These are phyloP conservation scores for Pan troglodytes DNA, from an alignment of 2,113 vertebrate genomes.

Conservation along the genomic window NHGRI_mPanTro3-v2.1_pri NC_072415.2:71120001-71120500, in stretches of 20 bases:
- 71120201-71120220: not conserved
- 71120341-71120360: not conserved
- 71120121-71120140: not conserved
- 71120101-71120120: not conserved
- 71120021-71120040: not conserved
- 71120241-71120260: not conserved
- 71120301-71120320: not conserved
- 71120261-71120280: not conserved
- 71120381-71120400: not conserved
- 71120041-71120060: not conserved
- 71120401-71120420: not conserved
- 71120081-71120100: not conserved
- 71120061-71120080: not conserved
- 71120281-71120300: not conserved
- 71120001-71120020: not conserved
- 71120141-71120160: not conserved
- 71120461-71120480: too few species aligned
- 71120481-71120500: too few species aligned
- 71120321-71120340: not conserved
- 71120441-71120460: not conserved
- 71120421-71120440: not conserved
- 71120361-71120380: not conserved
- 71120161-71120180: not conserved
- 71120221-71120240: not conserved
- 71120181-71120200: not conserved